Evolutionary conservation across 1,140 invertebrate genomes (phyloP).

Genomic region (Drosophila rufa): DNA sequence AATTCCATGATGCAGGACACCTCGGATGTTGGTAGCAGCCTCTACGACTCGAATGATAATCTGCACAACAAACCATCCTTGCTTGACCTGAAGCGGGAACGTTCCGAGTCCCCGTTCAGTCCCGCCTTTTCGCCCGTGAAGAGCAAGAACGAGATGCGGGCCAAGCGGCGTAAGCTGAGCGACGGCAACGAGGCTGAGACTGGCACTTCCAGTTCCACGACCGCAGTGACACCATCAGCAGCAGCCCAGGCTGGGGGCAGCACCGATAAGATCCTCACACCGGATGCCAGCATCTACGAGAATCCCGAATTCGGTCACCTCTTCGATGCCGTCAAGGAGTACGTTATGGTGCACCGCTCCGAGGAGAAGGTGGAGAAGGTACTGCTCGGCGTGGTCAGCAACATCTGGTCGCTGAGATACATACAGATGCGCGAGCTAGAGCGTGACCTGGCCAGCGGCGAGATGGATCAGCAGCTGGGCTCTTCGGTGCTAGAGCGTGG

Average conservation of each 20-base stretch:
- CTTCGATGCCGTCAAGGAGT: conserved; percentile 60
- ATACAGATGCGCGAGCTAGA: conserved; percentile 58
- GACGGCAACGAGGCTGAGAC: conserved; percentile 37
- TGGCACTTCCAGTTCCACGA: conserved; percentile 6
- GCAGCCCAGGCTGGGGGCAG: not conserved
- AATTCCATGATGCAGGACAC: conserved; percentile 52
- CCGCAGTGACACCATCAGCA: not conserved
- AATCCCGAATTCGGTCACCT: conserved; percentile 62
- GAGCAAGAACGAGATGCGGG: conserved; percentile 44
- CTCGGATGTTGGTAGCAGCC: conserved; percentile 71
- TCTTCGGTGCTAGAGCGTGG: conserved; percentile 26
- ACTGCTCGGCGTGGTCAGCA: conserved; percentile 52
- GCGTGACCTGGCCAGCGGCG: conserved; percentile 41
- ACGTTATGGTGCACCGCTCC: conserved; percentile 58
- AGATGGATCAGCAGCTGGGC: conserved; percentile 36
- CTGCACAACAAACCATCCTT: conserved; percentile 25
- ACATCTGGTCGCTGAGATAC: conserved; percentile 64
- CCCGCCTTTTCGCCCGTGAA: conserved; percentile 76
- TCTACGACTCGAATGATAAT: conserved; percentile 74
- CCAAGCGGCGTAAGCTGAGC: conserved; percentile 65
- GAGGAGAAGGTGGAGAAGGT: conserved; percentile 66
- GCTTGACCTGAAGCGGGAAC: conserved; percentile 60
- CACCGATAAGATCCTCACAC: conserved; percentile 3
- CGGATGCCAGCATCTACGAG: conserved; percentile 18
- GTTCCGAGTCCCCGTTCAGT: conserved; percentile 69